phyloP scores from a whole-genome alignment of 2,888 invertebrate species.

The Blastobasis adustella region DNA sequence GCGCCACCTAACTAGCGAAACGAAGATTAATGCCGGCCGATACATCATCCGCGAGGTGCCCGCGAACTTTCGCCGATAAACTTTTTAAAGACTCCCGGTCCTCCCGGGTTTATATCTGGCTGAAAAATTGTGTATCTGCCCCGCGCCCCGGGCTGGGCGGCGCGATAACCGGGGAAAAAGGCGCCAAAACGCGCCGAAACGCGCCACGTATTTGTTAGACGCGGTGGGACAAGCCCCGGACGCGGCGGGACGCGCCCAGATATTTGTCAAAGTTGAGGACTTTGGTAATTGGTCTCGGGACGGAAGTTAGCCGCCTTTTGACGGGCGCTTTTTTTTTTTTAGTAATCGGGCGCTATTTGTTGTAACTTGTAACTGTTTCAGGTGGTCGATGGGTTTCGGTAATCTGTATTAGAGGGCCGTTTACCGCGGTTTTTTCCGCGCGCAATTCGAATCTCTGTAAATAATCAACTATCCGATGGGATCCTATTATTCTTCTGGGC shows the following conservation, averaged over 20 bases:
- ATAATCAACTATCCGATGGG: too few species aligned
- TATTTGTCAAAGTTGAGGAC: constrained; percentile 72
- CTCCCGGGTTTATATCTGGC: constrained; percentile 56
- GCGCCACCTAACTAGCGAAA: constrained; percentile 44
- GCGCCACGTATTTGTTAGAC: constrained; percentile 54
- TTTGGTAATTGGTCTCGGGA: constrained; percentile 63
- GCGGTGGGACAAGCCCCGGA: constrained; percentile 34
- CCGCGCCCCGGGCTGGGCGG: constrained; percentile 46
- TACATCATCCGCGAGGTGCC: constrained; percentile 63
- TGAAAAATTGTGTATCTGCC: constrained; percentile 71
- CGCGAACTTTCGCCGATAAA: constrained; percentile 65
- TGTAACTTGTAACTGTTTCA: too few species aligned
- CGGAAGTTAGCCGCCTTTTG: constrained; percentile 18
- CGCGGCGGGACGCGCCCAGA: constrained; percentile 35
- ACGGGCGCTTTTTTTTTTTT: too few species aligned
- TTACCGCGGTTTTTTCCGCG: too few species aligned
- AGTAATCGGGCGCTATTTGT: too few species aligned
- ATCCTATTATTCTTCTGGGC: too few species aligned
- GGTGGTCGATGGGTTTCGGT: too few species aligned
- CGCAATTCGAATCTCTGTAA: too few species aligned
- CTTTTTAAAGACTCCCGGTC: constrained; percentile 69
- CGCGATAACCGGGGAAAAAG: constrained; percentile 62
- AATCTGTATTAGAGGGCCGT: too few species aligned
- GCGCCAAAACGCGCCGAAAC: constrained; percentile 18
- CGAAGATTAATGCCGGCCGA: constrained; percentile 63